These are phyloP conservation scores for Phanerotoma sp. DNA, from an alignment of 2,888 invertebrate genomes.

Conservation along the genomic window DNA sequence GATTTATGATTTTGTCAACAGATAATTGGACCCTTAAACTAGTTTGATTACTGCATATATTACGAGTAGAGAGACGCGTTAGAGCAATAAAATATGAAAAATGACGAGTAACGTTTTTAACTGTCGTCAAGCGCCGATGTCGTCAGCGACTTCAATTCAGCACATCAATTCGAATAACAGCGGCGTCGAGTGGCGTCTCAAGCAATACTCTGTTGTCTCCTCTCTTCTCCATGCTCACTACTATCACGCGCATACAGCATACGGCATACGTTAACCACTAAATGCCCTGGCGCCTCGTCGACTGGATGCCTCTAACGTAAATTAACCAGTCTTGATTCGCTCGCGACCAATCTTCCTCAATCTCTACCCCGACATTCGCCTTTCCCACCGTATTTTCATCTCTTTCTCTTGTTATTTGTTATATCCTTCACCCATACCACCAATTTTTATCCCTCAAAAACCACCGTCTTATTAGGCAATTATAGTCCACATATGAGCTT, in stretches of 20 bases:
- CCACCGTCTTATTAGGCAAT: background rate
- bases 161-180: slow-evolving; percentile 52
- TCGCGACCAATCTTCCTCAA: slow-evolving; percentile 1
- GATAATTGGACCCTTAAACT: no score
- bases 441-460: background rate
- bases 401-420: slow-evolving; percentile 4
- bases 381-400: slow-evolving; percentile 6
- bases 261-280: slow-evolving; percentile 38
- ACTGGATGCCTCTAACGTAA: slow-evolving; percentile 38
- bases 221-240: slow-evolving; percentile 17
- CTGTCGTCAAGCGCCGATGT: slow-evolving; percentile 34
- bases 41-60: no score
- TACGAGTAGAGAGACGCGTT: no score
- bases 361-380: background rate
- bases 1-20: no score
- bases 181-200: slow-evolving; percentile 44
- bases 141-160: slow-evolving; percentile 49
- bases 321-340: slow-evolving; percentile 26
- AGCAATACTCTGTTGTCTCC: slow-evolving; percentile 20
- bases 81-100: background rate
- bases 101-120: slow-evolving; percentile 10
- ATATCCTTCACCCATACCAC: background rate
- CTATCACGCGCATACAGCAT: no score
- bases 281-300: slow-evolving; percentile 54
- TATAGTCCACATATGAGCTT: background rate